A percentile compares a stretch with the other conserved stretches of the same genome.
These are phyloP conservation scores for Apodemus agrarius DNA, from an alignment of 2,797 vertebrate genomes.

Conservation along the genomic window DNA sequence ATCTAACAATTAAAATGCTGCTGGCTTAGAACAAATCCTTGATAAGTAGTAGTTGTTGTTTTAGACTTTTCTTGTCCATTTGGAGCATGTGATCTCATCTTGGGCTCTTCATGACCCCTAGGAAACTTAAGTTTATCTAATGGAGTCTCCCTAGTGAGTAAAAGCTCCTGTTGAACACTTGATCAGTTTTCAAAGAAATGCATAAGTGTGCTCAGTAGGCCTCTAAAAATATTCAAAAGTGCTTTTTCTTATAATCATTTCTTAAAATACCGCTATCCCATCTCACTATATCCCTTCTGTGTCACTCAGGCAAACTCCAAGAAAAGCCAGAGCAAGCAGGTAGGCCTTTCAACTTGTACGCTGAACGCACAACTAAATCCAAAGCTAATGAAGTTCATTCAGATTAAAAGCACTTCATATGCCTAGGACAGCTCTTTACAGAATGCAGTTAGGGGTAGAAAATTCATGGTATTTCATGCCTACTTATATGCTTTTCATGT, in stretches of 20 bases:
- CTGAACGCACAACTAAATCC: slow-evolving; percentile 79
- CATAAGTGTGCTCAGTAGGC: background rate
- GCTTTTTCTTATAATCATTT: slow-evolving; percentile 67
- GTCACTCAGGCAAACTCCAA: slow-evolving; percentile 69
- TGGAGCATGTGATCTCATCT: background rate
- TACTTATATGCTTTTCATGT: slow-evolving; percentile 79
- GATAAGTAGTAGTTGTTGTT: background rate
- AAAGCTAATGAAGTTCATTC: slow-evolving; percentile 75
- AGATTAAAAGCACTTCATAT: slow-evolving; percentile 78
- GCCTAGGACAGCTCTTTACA: slow-evolving; percentile 62
- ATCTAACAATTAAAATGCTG: background rate
- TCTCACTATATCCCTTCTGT: slow-evolving; percentile 21
- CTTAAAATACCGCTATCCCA: slow-evolving; percentile 38
- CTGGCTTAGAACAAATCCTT: background rate
- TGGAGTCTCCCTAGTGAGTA: background rate
- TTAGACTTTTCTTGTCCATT: background rate
- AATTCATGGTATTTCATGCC: slow-evolving; percentile 76
- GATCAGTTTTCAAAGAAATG: slow-evolving; percentile 30
- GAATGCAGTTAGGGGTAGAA: slow-evolving; percentile 72
- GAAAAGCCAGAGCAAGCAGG: slow-evolving; percentile 78
- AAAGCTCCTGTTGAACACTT: slow-evolving; percentile 5
- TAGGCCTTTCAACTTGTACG: slow-evolving; percentile 80
- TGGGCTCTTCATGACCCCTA: background rate
- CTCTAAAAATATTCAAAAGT: slow-evolving; percentile 19
- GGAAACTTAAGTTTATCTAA: background rate